Evolutionary conservation across 2,113 vertebrate genomes (phyloP).

Genomic region (Heteronetta atricapilla): DNA sequence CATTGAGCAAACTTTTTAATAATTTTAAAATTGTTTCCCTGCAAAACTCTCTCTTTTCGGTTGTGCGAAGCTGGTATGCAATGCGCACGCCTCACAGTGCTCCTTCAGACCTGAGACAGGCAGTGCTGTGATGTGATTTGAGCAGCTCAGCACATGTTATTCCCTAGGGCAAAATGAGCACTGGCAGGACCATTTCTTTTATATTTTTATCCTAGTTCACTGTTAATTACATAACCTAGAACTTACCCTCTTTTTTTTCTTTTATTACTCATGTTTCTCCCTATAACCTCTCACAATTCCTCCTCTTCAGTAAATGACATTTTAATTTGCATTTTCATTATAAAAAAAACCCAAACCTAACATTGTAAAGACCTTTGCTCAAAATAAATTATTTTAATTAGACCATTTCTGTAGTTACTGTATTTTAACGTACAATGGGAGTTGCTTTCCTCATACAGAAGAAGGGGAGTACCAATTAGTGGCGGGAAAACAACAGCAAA

Average conservation of each 20-base stretch:
- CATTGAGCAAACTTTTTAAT: background rate
- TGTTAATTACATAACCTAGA: conserved; percentile 48
- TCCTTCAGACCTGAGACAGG: background rate
- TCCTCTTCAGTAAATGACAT: background rate
- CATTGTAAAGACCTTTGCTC: background rate
- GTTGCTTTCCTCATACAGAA: background rate
- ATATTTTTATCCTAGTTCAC: background rate
- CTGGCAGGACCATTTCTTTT: conserved; percentile 19
- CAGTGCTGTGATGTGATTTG: background rate
- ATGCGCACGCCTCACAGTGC: fast-evolving
- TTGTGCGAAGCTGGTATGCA: background rate
- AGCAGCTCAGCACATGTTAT: conserved; percentile 27
- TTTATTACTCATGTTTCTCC: background rate
- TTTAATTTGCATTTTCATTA: conserved; percentile 30
- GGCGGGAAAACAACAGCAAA: background rate
- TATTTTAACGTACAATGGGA: background rate
- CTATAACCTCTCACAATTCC: background rate
- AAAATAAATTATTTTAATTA: background rate
- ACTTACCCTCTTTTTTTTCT: background rate
- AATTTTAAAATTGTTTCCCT: background rate
- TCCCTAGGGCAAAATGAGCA: background rate
- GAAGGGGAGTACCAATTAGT: background rate
- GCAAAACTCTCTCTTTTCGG: background rate
- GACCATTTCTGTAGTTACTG: background rate
- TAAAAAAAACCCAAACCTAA: background rate